Conservation (phyloP, 2,113 vertebrate species). For the Psilopsiagon aymara region DNA sequence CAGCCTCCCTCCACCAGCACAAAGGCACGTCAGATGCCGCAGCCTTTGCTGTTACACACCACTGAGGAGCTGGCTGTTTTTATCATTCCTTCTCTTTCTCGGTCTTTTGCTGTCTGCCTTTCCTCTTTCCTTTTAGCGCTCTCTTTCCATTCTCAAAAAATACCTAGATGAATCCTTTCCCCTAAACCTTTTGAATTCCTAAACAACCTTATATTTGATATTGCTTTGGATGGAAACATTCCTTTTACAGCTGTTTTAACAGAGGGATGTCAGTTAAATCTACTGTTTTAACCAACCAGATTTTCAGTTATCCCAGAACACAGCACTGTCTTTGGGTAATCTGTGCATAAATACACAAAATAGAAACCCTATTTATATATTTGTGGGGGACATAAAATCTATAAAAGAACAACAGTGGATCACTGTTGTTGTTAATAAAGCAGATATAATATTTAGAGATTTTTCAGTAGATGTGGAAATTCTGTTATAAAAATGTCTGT, state of each 20-base stretch:
- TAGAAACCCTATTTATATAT: background rate
- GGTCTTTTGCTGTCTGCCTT: background rate
- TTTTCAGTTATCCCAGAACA: background rate
- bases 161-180: background rate
- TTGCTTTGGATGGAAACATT: background rate
- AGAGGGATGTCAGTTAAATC: too few species aligned
- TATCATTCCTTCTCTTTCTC: background rate
- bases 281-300: background rate
- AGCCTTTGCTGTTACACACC: background rate
- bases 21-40: background rate
- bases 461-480: background rate
- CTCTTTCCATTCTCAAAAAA: background rate
- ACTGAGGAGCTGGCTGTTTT: background rate
- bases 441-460: background rate
- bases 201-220: fast-evolving
- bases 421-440: background rate
- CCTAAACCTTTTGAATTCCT: background rate
- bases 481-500: background rate
- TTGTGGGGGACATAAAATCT: background rate
- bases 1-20: background rate
- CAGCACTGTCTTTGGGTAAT: background rate
- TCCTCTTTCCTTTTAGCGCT: background rate
- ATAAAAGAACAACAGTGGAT: background rate
- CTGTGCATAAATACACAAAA: background rate
- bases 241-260: background rate